Percentiles rank a stretch among this genome's conserved stretches.
Evolutionary conservation across 2,888 invertebrate genomes (phyloP).

Genomic region (Melanchra persicariae): DNA sequence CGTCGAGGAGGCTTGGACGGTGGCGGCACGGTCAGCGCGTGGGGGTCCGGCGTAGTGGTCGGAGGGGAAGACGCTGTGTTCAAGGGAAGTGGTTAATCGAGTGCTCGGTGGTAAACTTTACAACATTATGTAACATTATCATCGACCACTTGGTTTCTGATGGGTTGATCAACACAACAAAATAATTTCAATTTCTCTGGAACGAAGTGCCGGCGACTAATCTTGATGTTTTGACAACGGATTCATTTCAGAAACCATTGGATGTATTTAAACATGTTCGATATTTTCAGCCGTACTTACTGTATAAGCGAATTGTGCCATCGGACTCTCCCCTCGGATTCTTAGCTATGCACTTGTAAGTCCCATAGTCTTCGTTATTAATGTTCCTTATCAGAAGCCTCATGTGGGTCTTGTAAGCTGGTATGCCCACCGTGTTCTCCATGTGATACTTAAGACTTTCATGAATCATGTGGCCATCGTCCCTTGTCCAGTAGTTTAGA

Average conservation of each 20-base stretch:
- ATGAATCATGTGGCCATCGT: conserved; percentile 97
- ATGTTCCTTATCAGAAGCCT: conserved; percentile 95
- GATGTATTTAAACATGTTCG: background rate
- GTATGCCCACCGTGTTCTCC: conserved; percentile 93
- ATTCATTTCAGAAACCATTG: background rate
- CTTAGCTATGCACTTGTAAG: conserved; percentile 96
- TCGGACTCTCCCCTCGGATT: conserved; percentile 97
- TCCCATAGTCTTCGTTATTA: conserved; percentile 95
- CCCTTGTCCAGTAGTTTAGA: conserved; percentile 97
- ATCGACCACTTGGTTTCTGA: background rate
- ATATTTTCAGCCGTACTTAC: conserved; percentile 90
- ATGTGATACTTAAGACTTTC: conserved; percentile 95
- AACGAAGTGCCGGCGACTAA: no score
- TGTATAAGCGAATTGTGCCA: conserved; percentile 96
- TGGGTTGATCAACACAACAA: background rate
- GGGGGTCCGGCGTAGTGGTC: conserved; percentile 94
- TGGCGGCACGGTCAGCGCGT: conserved; percentile 89
- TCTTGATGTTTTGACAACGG: background rate
- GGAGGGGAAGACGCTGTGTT: conserved; percentile 94
- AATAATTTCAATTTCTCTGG: no score
- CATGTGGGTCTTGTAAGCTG: conserved; percentile 97
- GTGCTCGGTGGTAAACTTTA: background rate
- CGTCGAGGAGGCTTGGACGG: conserved; percentile 85
- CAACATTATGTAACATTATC: background rate
- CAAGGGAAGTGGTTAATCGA: background rate